Percentiles rank a stretch among this genome's conserved stretches.
Conservation (phyloP, 2,113 vertebrate species). For the Calyptommatus sinebrachiatus region DNA sequence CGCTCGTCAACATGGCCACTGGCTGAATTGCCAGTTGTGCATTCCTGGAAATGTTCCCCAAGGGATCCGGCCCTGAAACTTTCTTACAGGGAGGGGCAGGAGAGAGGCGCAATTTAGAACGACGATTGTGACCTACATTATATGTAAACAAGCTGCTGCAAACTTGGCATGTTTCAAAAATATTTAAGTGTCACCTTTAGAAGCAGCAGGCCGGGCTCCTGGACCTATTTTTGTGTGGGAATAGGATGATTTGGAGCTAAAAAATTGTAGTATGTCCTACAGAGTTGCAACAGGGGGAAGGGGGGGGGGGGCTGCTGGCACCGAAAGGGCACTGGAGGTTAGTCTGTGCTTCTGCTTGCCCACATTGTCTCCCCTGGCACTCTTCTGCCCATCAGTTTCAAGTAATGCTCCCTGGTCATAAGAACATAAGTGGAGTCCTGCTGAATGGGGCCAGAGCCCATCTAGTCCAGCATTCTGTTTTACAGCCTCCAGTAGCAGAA, state of each 20-base stretch:
- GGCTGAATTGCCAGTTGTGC: conserved; percentile 25
- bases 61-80: not conserved
- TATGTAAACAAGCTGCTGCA: conserved; percentile 10
- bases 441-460: no score
- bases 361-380: no score
- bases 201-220: not conserved
- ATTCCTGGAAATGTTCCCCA: conserved; percentile 22
- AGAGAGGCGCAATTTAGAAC: conserved; percentile 20
- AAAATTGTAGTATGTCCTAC: no score
- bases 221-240: not conserved
- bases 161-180: not conserved
- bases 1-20: conserved; percentile 37
- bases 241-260: not conserved
- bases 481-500: no score
- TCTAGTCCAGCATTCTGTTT: no score
- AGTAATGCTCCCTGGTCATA: no score
- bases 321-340: no score
- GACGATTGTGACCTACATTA: conserved; percentile 20
- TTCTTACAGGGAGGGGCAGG: conserved; percentile 32
- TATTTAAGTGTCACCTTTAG: not conserved
- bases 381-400: no score
- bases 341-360: no score
- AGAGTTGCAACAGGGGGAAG: no score
- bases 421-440: no score
- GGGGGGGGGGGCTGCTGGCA: no score